A percentile compares a stretch with the other conserved stretches of the same genome.
phyloP scores from a whole-genome alignment of 2,113 vertebrate species.

The Dipodomys merriami region DNA sequence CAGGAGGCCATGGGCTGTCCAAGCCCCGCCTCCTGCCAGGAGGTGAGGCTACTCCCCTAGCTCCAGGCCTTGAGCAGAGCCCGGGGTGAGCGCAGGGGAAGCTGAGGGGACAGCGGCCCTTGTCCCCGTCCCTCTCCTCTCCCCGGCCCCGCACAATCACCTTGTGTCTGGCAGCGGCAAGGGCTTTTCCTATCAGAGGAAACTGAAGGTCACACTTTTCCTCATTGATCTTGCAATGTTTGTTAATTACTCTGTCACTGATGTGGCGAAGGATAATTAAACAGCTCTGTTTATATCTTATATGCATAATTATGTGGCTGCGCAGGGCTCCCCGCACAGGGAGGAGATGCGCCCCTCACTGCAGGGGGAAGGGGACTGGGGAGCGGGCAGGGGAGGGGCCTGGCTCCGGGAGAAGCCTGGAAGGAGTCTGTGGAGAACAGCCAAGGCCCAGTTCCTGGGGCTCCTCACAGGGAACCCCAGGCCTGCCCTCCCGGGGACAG shows the following conservation, averaged over 20 bases:
- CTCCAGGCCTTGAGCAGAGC: not conserved
- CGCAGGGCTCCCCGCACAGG: slow-evolving; percentile 95
- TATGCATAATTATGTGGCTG: slow-evolving; percentile 99
- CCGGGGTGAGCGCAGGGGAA: not conserved
- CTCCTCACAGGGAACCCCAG: not conserved
- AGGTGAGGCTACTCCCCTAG: not conserved
- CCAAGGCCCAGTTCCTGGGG: not conserved
- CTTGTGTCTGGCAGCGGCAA: slow-evolving; percentile 88
- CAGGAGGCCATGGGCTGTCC: not conserved
- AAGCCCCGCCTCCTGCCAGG: not conserved
- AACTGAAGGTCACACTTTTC: slow-evolving; percentile 99
- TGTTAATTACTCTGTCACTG: slow-evolving; percentile 99
- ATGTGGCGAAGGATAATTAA: slow-evolving; percentile 99
- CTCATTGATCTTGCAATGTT: slow-evolving; percentile 99
- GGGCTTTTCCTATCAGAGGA: slow-evolving; percentile 91
- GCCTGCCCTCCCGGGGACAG: not conserved
- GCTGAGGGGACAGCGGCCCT: not conserved
- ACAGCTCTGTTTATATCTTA: slow-evolving; percentile 99
- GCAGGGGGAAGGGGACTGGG: slow-evolving; percentile 82
- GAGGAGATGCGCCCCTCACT: slow-evolving; percentile 86
- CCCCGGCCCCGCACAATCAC: slow-evolving; percentile 86
- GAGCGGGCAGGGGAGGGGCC: slow-evolving; percentile 74
- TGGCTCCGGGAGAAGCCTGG: slow-evolving; percentile 56
- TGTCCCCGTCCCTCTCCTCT: slow-evolving; percentile 13
- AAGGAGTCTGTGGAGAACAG: slow-evolving; percentile 52